Evolutionary conservation across 2,797 vertebrate species (phyloP), one percentile per base, ranked within the genome.

Genomic region (Lacerta agilis): DNA sequence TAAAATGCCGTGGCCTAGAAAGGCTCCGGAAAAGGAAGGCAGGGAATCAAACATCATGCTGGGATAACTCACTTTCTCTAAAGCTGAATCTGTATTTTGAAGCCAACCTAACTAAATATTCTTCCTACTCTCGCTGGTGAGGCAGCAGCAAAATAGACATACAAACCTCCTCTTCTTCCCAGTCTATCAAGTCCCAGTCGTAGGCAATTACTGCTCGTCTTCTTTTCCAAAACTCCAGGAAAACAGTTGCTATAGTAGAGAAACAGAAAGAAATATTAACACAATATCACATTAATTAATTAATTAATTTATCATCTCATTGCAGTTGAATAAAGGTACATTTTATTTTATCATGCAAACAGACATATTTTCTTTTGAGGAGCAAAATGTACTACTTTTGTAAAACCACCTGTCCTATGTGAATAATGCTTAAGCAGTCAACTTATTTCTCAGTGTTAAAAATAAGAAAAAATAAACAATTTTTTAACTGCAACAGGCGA

Each of bases 151-250:
- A 3, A 4, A 38, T 72, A 69, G 90, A 55, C 18, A 94, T 93
- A 96, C 96, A 93, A 88, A 99, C 98, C 98, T 99, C 98, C 85
- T 99, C 98, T 94, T 99, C 98, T 95, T 99, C 98, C 98, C 98
- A 98, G 95, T 99, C 98, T 76, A 99, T 98, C 90, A 99, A 97
- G 94, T 99, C 98, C 98, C 98, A 99, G 95, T 99, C 98, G 81
- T 99, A 99, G 25, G 98, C 98, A 72, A 99, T 98, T 75, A 98
- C 98, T 0, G 98, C 98, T 95, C 98, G 91, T 23, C 98, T 96
- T 90, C 98, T 97, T 95, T 99, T 99, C 98, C 98, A 99, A 92
- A 99, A 99, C 95, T 99, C 98, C 88, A 99, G 96, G 95, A 99
- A 99, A 92, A 99, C 98, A 0, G 98, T 99, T 0, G 98, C 98